phyloP scores from a whole-genome alignment of 92 coral and sea anemone species.

The Phenganax marumi region DNA sequence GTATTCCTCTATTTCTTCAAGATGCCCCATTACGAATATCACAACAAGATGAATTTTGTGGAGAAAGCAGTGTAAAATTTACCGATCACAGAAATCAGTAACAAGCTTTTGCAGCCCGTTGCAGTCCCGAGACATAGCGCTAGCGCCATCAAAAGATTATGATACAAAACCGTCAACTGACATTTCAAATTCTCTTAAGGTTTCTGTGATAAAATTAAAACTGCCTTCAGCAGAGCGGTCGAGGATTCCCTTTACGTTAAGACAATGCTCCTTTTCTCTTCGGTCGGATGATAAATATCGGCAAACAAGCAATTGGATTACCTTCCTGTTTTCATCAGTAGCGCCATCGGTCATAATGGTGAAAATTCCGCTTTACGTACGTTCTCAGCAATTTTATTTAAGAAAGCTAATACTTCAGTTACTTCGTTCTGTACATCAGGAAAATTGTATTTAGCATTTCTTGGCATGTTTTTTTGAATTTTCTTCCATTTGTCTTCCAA shows the following conservation, averaged over 20 bases:
- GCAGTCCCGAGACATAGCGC: constrained; percentile 24
- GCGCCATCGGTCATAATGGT: constrained; percentile 24
- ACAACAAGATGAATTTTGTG: constrained; percentile 37
- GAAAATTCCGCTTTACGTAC: constrained; percentile 26
- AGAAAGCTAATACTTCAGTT: constrained; percentile 15
- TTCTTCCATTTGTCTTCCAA: constrained; percentile 27
- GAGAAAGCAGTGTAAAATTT: constrained; percentile 31
- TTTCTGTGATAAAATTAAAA: constrained; percentile 26
- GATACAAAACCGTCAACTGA: constrained; percentile 34
- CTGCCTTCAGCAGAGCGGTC: constrained; percentile 35
- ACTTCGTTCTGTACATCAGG: constrained; percentile 29
- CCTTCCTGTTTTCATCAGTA: constrained; percentile 21
- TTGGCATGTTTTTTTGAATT: constrained; percentile 7
- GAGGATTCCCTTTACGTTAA: constrained; percentile 25
- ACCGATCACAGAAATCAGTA: constrained; percentile 32
- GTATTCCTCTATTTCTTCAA: constrained; percentile 19
- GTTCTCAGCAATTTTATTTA: constrained; percentile 19
- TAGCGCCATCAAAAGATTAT: constrained; percentile 34
- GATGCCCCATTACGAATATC: constrained; percentile 6
- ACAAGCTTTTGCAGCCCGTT: constrained; percentile 27
- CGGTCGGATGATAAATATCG: constrained; percentile 19
- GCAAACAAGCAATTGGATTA: constrained; percentile 30
- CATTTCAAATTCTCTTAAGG: constrained; percentile 14
- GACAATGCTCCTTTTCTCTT: constrained; percentile 26
- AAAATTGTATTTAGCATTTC: constrained; percentile 24